These are phyloP conservation scores for Pipistrellus nathusii DNA, from an alignment of 2,797 vertebrate species.

Conservation along the genomic window DNA sequence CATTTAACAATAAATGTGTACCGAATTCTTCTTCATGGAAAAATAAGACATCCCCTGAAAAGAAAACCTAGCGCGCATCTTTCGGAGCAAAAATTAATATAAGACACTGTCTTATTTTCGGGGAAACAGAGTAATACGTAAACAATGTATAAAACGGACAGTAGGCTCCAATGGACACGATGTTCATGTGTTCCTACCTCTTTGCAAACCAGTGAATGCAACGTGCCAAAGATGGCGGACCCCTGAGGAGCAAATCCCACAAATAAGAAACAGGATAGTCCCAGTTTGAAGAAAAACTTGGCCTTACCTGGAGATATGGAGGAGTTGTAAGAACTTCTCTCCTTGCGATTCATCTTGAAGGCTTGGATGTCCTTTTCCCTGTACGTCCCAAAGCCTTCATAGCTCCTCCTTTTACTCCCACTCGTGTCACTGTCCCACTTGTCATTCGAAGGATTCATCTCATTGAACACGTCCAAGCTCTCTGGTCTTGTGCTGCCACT, in stretches of 20 bases:
- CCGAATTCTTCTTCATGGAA: too few species aligned
- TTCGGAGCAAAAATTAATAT: too few species aligned
- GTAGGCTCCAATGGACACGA: background rate
- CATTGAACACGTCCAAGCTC: constrained; percentile 92
- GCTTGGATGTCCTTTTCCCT: constrained; percentile 95
- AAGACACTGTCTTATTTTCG: too few species aligned
- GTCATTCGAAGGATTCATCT: constrained; percentile 89
- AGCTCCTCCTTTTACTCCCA: constrained; percentile 92
- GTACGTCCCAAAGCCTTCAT: constrained; percentile 94
- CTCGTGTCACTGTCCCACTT: constrained; percentile 91
- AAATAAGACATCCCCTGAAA: too few species aligned
- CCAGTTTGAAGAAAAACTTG: background rate
- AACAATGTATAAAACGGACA: background rate
- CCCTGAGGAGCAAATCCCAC: background rate
- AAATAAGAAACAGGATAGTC: background rate
- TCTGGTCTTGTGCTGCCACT: constrained; percentile 85
- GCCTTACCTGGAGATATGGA: constrained; percentile 93
- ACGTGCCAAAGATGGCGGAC: background rate
- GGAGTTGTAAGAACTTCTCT: constrained; percentile 90
- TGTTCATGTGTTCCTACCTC: background rate
- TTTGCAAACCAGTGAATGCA: background rate
- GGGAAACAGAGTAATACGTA: background rate
- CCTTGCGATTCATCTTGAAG: constrained; percentile 93
- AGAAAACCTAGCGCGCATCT: too few species aligned
- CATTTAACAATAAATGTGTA: too few species aligned